Base-by-base conservation (phyloP, 1,140 invertebrate genomes). In the Odontomachus brunneus region DNA sequence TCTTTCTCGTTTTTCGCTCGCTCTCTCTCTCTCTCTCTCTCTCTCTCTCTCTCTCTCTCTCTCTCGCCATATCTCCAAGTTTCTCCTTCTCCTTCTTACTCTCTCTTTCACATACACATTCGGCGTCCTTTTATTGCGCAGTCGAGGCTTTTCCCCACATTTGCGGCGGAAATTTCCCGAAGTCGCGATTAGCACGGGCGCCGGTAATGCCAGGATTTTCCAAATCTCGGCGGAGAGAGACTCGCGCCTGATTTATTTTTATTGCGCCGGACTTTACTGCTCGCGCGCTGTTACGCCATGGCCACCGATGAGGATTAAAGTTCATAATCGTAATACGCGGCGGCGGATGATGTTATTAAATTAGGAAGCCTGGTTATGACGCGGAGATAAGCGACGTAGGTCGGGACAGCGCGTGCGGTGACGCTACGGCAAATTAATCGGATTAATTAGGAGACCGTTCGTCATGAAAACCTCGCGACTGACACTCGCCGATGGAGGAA, bases 211-310 rank as follows among this genome's bases (percentile, higher is more conserved):
- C 62, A 59, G 63, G 71, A 74, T 76, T 80, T 71, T 33, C 67
- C 75, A 82, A 84, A 88, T 82, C 87, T 84, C 86, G 24, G 60
- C 51, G 76, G 38, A 51, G 33, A 75, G 59, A 62, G 51, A n/a
- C 67, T 49, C 44, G 55, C 26, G 48, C 11, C 63, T 88, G 86
- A 88, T 88, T 88, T 88, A 88, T 82, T 88, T 88, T 88, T 88
- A 88, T 88, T 85, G 75, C 60, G 51, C 33, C 4, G 66, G 59
- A 75, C 69, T 69, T 84, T 88, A 80, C 66, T 83, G 22, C 12
- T 3, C 29, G 53, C 59, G 53, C 59, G 59, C 26, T 55, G 75
- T 69, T 78, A 69, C 75, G 75, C 33, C 19, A 69, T 17, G 51
- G 22, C 60, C 74, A 66, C 51, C 63, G 75, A 80, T 80, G 75